Evolutionary conservation across 1,140 invertebrate genomes (phyloP), one percentile per base, ranked within the genome.

Genomic region (Hirudo medicinalis): DNA sequence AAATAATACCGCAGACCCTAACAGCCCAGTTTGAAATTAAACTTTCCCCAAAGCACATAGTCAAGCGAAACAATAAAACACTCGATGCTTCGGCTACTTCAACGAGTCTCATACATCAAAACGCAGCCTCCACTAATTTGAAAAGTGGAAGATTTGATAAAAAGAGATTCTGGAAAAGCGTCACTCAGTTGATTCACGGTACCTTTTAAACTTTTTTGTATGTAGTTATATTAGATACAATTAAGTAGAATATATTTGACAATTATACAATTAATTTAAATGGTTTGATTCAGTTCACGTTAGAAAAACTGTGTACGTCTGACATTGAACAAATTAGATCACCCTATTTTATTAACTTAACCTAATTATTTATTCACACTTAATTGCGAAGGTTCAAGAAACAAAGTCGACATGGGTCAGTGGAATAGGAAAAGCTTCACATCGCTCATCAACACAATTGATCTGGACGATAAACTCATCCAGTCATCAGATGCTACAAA

Each of bases 391-490:
- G 57, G 57, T 32, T 63, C 57, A 13, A 63, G 29, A 63, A 63
- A 32, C 29, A 63, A 63, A 63, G 29, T 63, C 9, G 57, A 63
- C 13, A 6, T 63, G 22, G 19, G 57, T 63, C 22, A 63, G 22
- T 63, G 57, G 57, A 63, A 63, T 32, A 63, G 57, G 29, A 63
- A 63, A 63, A 63, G 57, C 29, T 63, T 63, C 29, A 63, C 57
- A 13, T 63, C 57, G 57, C 57, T 63, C 11, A 25, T 63, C 8
- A 63, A 63, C 29, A 22, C 22, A n/a, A 32, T 63, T 4, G 57
- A 63, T 63, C 29, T 22, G 57, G 29, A 63, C 29, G 57, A 63
- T 32, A 63, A 63, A 63, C 22, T 25, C 6, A 22, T 49, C 43
- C 43, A 32, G 29, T 25, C 57, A 63, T 25, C 22, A 22, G 57